Conservation (phyloP, 2,113 vertebrate species). For the Nyctereutes procyonoides region DNA sequence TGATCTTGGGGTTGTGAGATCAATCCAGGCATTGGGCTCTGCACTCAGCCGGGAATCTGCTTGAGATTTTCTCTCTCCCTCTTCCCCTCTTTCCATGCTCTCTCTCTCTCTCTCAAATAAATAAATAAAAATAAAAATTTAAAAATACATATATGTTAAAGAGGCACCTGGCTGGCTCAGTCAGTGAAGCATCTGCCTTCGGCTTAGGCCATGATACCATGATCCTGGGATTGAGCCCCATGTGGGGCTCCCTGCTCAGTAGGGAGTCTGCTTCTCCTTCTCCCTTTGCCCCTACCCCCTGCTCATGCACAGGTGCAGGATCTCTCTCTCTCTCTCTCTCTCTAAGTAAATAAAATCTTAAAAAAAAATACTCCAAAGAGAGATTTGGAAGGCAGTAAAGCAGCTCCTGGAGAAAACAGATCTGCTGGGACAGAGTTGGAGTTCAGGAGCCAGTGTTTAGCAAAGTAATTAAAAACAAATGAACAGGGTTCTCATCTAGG, state of each 20-base stretch:
- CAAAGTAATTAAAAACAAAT: constrained; percentile 7
- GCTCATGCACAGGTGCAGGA: neutral
- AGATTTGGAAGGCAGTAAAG: neutral
- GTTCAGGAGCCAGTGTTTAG: neutral
- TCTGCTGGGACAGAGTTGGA: neutral
- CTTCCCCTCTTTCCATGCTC: too few relatives aligned
- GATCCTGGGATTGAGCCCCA: neutral
- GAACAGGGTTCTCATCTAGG: neutral
- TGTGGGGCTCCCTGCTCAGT: neutral
- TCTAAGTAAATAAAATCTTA: neutral
- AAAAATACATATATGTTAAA: neutral
- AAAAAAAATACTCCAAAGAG: neutral
- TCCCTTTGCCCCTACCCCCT: neutral
- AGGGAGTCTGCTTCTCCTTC: neutral
- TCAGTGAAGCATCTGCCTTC: neutral
- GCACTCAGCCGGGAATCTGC: neutral
- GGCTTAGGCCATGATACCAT: neutral
- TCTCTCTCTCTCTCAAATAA: neutral
- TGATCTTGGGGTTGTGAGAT: neutral
- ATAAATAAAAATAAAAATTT: neutral
- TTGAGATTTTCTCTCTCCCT: neutral
- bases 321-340: neutral
- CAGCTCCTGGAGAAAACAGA: neutral
- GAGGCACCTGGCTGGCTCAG: neutral
- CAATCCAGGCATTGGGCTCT: neutral